A percentile compares a stretch with the other conserved stretches of the same genome.
phyloP scores from a whole-genome alignment of 2,797 vertebrate species.

The Taeniopygia guttata region DNA sequence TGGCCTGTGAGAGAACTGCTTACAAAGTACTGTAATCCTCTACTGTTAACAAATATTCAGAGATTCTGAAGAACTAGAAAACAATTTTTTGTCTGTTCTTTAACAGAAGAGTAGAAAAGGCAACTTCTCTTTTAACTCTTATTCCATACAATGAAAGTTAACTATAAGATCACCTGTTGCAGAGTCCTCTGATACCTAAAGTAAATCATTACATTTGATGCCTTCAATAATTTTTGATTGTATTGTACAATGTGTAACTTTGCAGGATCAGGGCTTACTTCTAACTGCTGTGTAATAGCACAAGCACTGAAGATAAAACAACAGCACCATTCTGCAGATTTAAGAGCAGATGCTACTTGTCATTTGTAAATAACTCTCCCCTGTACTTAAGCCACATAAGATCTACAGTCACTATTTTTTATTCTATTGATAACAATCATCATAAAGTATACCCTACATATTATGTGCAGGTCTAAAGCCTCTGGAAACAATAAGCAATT shows the following conservation, averaged over 20 bases:
- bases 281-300: background rate
- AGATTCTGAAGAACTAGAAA: background rate
- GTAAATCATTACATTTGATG: background rate
- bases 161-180: background rate
- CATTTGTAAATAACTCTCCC: background rate
- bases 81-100: background rate
- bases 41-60: background rate
- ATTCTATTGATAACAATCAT: background rate
- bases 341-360: background rate
- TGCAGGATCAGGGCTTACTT: background rate
- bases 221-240: background rate
- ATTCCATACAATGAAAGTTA: background rate
- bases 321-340: background rate
- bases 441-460: background rate
- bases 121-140: background rate
- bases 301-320: background rate
- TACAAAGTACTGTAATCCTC: background rate
- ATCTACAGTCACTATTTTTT: background rate
- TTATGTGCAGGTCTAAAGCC: background rate
- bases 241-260: background rate
- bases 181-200: background rate
- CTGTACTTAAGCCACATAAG: background rate
- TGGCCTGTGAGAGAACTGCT: background rate
- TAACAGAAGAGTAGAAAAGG: background rate
- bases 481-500: background rate